A percentile compares a stretch with the other conserved stretches of the same genome.
phyloP scores from a whole-genome alignment of 2,888 invertebrate genomes.

The Aphodius granarius region DNA sequence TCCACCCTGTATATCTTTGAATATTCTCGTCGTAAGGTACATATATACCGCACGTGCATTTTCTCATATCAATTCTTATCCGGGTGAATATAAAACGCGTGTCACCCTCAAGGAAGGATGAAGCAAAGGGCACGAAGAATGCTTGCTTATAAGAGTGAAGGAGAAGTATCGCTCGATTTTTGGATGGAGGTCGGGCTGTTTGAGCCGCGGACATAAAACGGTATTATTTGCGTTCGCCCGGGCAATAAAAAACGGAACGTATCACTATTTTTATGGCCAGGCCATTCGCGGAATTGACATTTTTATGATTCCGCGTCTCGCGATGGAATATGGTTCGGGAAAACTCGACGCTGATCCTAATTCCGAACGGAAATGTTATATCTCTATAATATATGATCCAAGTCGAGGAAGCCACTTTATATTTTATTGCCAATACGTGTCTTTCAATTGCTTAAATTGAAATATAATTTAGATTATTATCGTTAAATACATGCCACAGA shows the following conservation, averaged over 20 bases:
- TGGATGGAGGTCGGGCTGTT: background rate
- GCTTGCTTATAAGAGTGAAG: background rate
- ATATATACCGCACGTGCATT: constrained; percentile 38
- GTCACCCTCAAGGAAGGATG: constrained; percentile 38
- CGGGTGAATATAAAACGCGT: constrained; percentile 44
- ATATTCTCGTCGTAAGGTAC: background rate
- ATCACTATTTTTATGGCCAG: background rate
- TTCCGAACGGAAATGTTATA: background rate
- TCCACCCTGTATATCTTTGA: background rate
- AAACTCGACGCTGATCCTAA: background rate
- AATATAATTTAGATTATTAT: background rate
- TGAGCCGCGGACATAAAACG: background rate
- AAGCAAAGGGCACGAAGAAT: background rate
- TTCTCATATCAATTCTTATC: constrained; percentile 48
- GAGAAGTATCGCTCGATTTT: background rate
- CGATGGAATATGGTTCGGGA: background rate
- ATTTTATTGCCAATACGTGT: background rate
- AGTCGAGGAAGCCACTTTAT: background rate
- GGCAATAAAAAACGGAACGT: background rate
- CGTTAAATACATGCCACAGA: too few relatives aligned
- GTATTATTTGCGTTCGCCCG: background rate
- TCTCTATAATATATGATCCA: background rate
- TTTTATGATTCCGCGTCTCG: background rate
- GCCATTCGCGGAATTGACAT: background rate
- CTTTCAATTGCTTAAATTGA: background rate